These are phyloP conservation scores for Anas platyrhynchos DNA, from an alignment of 2,113 vertebrate species.

Conservation along the genomic window DNA sequence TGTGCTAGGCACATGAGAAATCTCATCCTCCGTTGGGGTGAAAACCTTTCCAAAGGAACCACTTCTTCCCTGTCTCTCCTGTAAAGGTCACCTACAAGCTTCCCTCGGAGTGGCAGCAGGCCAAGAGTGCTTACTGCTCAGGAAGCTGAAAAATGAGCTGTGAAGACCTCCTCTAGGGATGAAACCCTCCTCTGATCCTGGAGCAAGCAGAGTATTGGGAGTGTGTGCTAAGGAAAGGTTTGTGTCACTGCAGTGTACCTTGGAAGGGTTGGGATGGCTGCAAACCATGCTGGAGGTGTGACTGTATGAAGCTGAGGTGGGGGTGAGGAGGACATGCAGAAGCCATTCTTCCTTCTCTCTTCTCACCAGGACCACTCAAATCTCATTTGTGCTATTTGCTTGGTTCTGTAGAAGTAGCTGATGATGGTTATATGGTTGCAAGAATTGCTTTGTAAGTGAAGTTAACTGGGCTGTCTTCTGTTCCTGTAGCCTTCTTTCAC, in stretches of 20 bases:
- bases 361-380: accelerated
- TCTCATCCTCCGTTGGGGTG: neutral
- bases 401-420: neutral
- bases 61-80: neutral
- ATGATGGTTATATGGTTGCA: neutral
- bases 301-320: neutral
- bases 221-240: neutral
- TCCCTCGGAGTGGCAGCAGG: neutral
- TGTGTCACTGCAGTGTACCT: accelerated
- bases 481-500: neutral
- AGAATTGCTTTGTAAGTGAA: neutral
- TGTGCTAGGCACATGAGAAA: conserved; percentile 20
- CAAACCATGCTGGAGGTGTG: neutral
- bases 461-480: neutral
- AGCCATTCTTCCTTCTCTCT: neutral
- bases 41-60: conserved; percentile 10
- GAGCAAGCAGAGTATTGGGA: conserved; percentile 5
- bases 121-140: neutral
- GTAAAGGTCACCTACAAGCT: neutral
- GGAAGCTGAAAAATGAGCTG: conserved; percentile 35
- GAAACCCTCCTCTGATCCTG: conserved; percentile 8
- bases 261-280: neutral
- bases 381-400: neutral
- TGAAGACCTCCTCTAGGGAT: neutral
- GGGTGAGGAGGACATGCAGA: neutral